Evolutionary conservation across 2,113 vertebrate species (phyloP), one percentile per base, ranked within the genome.

Genomic region (Cepphus grylle): DNA sequence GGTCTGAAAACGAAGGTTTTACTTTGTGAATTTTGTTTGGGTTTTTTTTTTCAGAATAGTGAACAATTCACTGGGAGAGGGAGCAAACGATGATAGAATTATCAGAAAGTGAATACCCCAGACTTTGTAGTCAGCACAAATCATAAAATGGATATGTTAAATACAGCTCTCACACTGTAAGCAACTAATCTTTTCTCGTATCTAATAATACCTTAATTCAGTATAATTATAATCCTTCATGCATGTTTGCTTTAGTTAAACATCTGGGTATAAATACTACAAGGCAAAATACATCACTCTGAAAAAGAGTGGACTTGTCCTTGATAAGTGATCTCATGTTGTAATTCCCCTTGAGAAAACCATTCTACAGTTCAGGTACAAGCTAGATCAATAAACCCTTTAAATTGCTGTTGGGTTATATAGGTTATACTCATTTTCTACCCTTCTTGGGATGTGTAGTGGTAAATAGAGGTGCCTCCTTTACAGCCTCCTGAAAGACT

Each of bases 311-410:
- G 55, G 55, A 81, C 32, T 76, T 88, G 82, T 78, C 83, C 76
- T 96, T 93, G 69, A 30, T 92, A 74, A 88, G 63, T 84, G 73
- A 83, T 94, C 88, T 92, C 21, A 38, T 92, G 56, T 59, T 92
- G 36, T 93, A 89, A 95, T 91, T 86, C 91, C 65, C 76, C 88
- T 89, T 45, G 82, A 96, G 93, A 96, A 97, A 97, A 93, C 52
- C 79, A 49, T 53, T 61, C 62, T 83, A 6, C 61, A 79, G 38
- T 76, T 95, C 82, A 95, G 38, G 42, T 76, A 67, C 55, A 70
- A 81, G 50, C 50, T 85, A 90, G 96, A 98, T 97, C 86, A 95
- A 95, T 96, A 94, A 94, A 73, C 6, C 7, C 34, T 85, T 91
- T 91, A 92, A 94, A 95, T 63, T 90, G 11, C 27, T 50, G 45